Percentiles rank a stretch among this genome's conserved stretches.
phyloP scores from a whole-genome alignment of 2,888 invertebrate genomes.

The Ophion ventricosus region DNA sequence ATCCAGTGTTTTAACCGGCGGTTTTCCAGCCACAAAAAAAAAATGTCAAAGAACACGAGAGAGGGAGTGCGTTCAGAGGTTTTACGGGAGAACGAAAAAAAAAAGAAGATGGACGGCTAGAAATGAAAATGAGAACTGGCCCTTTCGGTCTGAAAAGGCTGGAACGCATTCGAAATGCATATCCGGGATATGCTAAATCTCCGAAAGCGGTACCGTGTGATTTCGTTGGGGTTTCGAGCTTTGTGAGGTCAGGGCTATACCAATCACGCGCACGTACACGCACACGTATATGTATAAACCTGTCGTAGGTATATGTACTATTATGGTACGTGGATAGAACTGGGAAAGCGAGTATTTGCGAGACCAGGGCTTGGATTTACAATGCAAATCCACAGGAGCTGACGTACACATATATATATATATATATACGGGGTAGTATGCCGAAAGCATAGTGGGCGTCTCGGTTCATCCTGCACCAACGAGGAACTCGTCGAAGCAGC shows the following conservation, averaged over 20 bases:
- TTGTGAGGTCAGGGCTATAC: constrained; percentile 68
- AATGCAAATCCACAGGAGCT: constrained; percentile 71
- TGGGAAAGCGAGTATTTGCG: constrained; percentile 68
- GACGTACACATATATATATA: background rate
- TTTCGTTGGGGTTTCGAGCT: constrained; percentile 61
- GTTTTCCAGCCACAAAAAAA: constrained; percentile 7
- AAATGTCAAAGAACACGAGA: background rate
- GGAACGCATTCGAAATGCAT: constrained; percentile 68
- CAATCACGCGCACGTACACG: constrained; percentile 45
- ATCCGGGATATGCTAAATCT: constrained; percentile 72
- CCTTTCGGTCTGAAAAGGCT: constrained; percentile 38
- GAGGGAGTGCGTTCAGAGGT: background rate
- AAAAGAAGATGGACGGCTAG: constrained; percentile 21
- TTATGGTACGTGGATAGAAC: constrained; percentile 65
- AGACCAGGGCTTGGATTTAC: constrained; percentile 71
- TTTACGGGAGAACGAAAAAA: constrained; percentile 12
- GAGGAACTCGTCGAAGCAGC: constrained; percentile 46
- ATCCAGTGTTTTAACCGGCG: background rate
- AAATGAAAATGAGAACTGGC: constrained; percentile 47
- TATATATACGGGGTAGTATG: constrained; percentile 5
- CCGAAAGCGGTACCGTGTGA: constrained; percentile 64
- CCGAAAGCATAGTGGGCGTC: constrained; percentile 35
- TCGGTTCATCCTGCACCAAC: constrained; percentile 40
- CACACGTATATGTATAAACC: background rate
- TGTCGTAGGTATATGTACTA: constrained; percentile 5